These are phyloP conservation scores for Heliconius nattereri DNA, from an alignment of 1,140 invertebrate species.

Conservation along the genomic window DNA sequence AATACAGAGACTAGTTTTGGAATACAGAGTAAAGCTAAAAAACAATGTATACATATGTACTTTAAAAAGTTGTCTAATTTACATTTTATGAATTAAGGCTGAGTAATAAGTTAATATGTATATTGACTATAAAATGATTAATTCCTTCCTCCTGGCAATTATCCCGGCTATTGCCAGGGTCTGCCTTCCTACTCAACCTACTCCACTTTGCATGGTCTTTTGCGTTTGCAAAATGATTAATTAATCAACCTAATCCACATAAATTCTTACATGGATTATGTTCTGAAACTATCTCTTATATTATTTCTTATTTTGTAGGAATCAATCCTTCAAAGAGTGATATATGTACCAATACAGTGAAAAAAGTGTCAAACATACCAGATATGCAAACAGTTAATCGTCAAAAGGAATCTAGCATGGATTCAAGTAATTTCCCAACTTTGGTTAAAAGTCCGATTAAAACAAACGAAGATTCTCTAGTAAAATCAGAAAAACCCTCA, in stretches of 20 bases:
- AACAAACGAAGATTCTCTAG: constrained; percentile 57
- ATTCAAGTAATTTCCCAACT: constrained; percentile 52
- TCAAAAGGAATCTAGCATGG: constrained; percentile 58
- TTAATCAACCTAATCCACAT: background rate
- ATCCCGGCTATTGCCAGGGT: too few relatives aligned
- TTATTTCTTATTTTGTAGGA: constrained; percentile 51
- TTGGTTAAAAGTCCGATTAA: constrained; percentile 66
- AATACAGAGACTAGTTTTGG: too few relatives aligned
- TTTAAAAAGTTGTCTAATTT: too few relatives aligned
- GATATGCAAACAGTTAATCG: constrained; percentile 53
- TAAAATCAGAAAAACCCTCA: constrained; percentile 76
- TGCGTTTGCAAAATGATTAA: too few relatives aligned
- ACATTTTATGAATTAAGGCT: too few relatives aligned
- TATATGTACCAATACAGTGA: constrained; percentile 54
- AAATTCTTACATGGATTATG: background rate
- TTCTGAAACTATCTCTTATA: background rate
- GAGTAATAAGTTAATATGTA: too few relatives aligned
- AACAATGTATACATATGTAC: too few relatives aligned
- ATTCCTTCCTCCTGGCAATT: too few relatives aligned
- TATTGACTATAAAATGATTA: too few relatives aligned
- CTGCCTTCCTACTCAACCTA: too few relatives aligned
- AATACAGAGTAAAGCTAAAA: too few relatives aligned
- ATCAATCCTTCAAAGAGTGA: constrained; percentile 75
- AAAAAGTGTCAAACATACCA: constrained; percentile 58
- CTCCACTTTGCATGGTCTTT: too few relatives aligned